Evolutionary conservation across 2,888 invertebrate genomes (phyloP).

Genomic region (Lasius platythorax): DNA sequence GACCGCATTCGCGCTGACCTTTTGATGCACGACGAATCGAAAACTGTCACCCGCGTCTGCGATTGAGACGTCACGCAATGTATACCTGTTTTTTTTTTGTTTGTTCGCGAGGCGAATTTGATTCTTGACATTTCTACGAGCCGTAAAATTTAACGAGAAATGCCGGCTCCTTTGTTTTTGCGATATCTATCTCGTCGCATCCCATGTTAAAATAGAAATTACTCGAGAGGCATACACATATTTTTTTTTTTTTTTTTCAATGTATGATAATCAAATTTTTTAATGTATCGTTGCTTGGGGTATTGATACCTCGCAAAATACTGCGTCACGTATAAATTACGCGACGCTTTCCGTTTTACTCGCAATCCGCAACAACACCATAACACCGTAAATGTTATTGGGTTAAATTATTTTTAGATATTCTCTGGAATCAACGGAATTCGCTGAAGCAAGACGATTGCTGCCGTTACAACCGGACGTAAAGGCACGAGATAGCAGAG

Average conservation of each 20-base stretch:
- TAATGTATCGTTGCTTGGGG: not conserved
- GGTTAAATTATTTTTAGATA: conserved; percentile 55
- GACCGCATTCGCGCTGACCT: conserved; percentile 24
- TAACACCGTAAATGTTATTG: conserved; percentile 50
- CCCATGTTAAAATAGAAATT: not conserved
- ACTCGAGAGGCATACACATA: not conserved
- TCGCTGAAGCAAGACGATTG: conserved; percentile 54
- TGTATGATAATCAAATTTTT: not conserved
- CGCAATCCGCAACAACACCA: conserved; percentile 21
- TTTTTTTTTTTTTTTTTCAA: not conserved
- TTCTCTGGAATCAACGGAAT: conserved; percentile 47
- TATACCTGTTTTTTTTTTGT: conserved; percentile 4
- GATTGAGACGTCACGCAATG: conserved; percentile 20
- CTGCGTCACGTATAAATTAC: not conserved
- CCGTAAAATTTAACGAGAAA: not conserved
- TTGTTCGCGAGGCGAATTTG: not conserved
- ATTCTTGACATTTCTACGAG: conserved; percentile 13
- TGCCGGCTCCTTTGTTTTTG: not conserved
- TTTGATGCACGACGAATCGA: conserved; percentile 33
- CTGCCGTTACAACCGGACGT: conserved; percentile 65
- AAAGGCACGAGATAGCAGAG: conserved; percentile 66
- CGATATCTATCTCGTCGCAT: not conserved
- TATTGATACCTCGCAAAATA: not conserved
- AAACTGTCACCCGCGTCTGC: conserved; percentile 17
- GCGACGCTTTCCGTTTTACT: not conserved